Evolutionary conservation across 2,113 vertebrate genomes (phyloP), one percentile per base, ranked within the genome.

Genomic region (Crotalus viridis): DNA sequence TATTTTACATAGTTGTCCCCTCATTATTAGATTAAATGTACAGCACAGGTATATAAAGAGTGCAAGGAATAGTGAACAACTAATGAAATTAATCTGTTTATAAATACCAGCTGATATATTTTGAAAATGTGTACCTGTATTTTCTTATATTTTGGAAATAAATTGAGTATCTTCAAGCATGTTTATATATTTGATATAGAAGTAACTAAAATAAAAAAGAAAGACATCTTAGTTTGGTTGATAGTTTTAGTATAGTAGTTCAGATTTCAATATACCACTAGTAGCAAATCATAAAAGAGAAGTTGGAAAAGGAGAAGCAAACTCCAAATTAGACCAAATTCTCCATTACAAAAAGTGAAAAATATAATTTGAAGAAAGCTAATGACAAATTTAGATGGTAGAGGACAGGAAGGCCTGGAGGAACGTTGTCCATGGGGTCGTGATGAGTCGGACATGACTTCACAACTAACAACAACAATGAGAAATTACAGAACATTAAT

Each of bases 11-110:
- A 64, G 26, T 28, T 64, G 59, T 3, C 10, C 24, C 24, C 9
- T 64, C 10, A 64, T 64, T 64, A 64, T 64, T 69, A 92, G 51
- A 59, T 81, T 96, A 93, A 88, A 43, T 54, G 74, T 39, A 56
- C n/a, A 54, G 61, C 51, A 90, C 9, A 96, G 81, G 61, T 13
- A 93, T 93, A 90, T 81, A 93, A 94, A 95, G 90, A 74, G 87
- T 69, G 92, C 26, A 92, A 81, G 28, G 24, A 96, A 92, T 93
- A 90, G 85, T 22, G 90, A 54, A 89, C 52, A 95, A 7, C n/a
- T 88, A 48, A 94, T 52, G 43, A 93, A 92, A 96, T 24, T 87
- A 88, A 33, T 89, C 91, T 93, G 19, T 55, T 92, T 93, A 92
- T 26, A 90, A 48, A 89, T 86, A 94, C 46, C 22, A 86, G 39